Conservation (phyloP, 2,113 vertebrate genomes). For the Toxostoma redivivum region DNA sequence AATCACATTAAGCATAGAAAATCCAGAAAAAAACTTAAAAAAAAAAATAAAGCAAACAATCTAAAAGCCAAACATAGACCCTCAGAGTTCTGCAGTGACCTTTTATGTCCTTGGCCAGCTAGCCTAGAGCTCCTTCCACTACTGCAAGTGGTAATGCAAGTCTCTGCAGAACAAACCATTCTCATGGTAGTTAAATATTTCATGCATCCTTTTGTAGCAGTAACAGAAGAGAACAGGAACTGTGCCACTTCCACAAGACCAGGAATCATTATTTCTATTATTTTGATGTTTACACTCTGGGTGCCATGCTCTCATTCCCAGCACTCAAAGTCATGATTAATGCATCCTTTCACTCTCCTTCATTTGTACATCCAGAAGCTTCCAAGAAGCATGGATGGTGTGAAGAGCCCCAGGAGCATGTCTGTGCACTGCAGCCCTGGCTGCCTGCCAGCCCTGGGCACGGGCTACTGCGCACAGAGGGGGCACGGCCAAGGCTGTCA, state of each 20-base stretch:
- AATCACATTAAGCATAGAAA: not conserved
- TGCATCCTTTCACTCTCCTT: not conserved
- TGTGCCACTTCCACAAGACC: not conserved
- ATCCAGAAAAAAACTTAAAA: not conserved
- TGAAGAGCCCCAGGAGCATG: not conserved
- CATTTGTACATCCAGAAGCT: not conserved
- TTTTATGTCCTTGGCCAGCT: not conserved
- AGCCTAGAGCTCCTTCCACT: rapidly evolving
- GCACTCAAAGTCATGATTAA: not conserved
- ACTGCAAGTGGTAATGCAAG: not conserved
- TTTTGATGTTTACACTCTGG: not conserved
- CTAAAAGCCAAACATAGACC: not conserved
- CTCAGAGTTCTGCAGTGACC: not conserved
- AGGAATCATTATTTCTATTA: not conserved
- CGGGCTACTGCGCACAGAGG: rapidly evolving
- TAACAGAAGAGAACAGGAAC: not conserved
- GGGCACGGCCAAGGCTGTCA: not conserved
- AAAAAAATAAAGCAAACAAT: not conserved
- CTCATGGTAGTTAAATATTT: not conserved
- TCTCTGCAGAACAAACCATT: not conserved
- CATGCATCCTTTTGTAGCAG: not conserved
- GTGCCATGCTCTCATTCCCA: not conserved
- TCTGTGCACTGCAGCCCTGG: not conserved
- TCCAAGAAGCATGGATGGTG: rapidly evolving
- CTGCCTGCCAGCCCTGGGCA: not conserved